Evolutionary conservation across 2,888 invertebrate genomes (phyloP), one percentile per base, ranked within the genome.

Genomic region (Troides oblongomaculatus): DNA sequence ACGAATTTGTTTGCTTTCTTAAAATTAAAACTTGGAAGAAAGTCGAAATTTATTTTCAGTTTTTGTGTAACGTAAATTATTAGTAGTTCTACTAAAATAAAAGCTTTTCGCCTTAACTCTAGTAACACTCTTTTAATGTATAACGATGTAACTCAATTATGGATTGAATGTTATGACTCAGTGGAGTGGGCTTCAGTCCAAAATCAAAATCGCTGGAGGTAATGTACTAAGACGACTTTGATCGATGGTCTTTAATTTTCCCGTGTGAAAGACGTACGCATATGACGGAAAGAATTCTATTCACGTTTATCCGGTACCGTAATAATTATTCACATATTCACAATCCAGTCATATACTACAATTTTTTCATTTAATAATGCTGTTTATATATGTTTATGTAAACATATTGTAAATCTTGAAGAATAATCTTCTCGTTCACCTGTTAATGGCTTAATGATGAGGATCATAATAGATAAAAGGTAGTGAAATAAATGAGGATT

Each of bases 221-320:
- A 77, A 77, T 76, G 72, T 75, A 74, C 74, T 74, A 70, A 77
- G 74, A 70, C 74, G 84, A 83, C 83, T 80, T 84, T 86, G 85
- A 86, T 86, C 77, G 84, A 85, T 85, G 83, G 66, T 64, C 56
- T 61, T 69, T 64, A 64, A 69, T 68, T 68, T 62, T 59, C 23
- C 53, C 64, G 43, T 7, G 57, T 53, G 66, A 68, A 64, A 46
- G 63, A 64, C 50, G 63, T 63, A 59, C 50, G 18, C 62, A 62
- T 68, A 59, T 17, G 64, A 59, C 58, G 53, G 21, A 30, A 56
- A 62, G 18, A 67, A 62, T 57, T 57, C 57, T 21, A 57, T 57
- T 57, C 57, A 57, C 57, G 57, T 57, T 1, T 57, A 57, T 57
- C 56, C 21, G 56, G 2, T 5, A 2, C 57, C 12, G 0, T 5